Evolutionary conservation across 2,113 vertebrate genomes (phyloP).

Genomic region (Lycaon pictus): DNA sequence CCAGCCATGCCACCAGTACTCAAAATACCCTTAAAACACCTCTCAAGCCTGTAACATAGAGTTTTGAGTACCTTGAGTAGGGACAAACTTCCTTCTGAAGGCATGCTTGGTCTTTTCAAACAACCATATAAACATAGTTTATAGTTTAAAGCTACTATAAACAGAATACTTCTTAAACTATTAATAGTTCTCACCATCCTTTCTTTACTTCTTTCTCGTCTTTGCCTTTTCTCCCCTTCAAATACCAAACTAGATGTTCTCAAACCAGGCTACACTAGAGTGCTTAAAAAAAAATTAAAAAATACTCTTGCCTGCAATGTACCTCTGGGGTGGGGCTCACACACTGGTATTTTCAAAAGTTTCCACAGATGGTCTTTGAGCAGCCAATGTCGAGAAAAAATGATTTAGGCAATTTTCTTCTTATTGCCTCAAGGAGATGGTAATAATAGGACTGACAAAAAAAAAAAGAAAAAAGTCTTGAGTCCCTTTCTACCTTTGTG

Average conservation of each 20-base stretch:
- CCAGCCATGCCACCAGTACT: background rate
- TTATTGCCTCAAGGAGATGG: background rate
- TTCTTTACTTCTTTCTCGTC: background rate
- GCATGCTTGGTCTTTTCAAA: background rate
- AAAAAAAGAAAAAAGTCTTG: background rate
- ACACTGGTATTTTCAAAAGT: background rate
- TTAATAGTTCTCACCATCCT: background rate
- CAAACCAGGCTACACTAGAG: background rate
- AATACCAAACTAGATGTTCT: background rate
- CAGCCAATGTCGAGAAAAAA: background rate
- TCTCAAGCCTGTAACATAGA: background rate
- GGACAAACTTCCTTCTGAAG: background rate
- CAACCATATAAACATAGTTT: background rate
- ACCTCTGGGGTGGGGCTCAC: background rate
- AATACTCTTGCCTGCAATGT: background rate
- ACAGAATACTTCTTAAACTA: background rate
- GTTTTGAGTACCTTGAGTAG: background rate
- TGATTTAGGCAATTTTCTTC: background rate
- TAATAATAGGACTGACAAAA: background rate
- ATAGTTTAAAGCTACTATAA: background rate
- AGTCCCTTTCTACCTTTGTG: background rate
- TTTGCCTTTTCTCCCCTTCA: background rate
- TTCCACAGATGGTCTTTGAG: background rate
- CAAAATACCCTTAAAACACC: constrained; percentile 1
- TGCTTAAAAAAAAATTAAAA: background rate